Percentiles rank a stretch among this genome's conserved stretches.
These are phyloP conservation scores for Calcarius lapponicus DNA, from an alignment of 2,797 vertebrate genomes.

Conservation along the genomic window DNA sequence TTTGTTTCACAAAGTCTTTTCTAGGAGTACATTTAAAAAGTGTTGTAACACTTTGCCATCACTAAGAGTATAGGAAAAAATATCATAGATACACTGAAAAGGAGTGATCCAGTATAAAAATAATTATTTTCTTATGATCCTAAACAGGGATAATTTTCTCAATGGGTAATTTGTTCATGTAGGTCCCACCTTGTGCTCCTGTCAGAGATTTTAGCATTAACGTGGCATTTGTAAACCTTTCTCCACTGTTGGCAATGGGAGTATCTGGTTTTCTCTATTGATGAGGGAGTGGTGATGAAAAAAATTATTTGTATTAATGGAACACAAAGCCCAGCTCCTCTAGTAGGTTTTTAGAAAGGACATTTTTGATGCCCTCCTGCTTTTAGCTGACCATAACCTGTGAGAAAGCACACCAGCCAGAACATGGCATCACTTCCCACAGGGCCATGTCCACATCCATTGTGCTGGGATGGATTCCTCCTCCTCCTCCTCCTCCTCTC, in stretches of 20 bases:
- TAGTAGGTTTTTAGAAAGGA: neutral
- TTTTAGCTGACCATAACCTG: neutral
- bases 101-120: neutral
- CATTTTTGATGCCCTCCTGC: neutral
- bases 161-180: neutral
- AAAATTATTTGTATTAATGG: neutral
- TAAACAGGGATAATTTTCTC: neutral
- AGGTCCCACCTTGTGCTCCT: neutral
- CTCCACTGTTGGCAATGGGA: fast-evolving
- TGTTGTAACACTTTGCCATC: neutral
- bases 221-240: neutral
- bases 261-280: neutral
- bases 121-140: neutral
- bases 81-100: neutral
- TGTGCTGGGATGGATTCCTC: neutral
- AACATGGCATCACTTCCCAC: neutral
- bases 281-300: neutral
- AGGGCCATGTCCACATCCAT: fast-evolving
- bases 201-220: neutral
- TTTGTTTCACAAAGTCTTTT: neutral
- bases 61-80: neutral
- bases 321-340: neutral
- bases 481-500: neutral
- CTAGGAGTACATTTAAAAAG: neutral
- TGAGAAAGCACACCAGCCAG: neutral